Evolutionary conservation across 2,888 invertebrate genomes (phyloP).

Genomic region (Crossocerus cetratus): DNA sequence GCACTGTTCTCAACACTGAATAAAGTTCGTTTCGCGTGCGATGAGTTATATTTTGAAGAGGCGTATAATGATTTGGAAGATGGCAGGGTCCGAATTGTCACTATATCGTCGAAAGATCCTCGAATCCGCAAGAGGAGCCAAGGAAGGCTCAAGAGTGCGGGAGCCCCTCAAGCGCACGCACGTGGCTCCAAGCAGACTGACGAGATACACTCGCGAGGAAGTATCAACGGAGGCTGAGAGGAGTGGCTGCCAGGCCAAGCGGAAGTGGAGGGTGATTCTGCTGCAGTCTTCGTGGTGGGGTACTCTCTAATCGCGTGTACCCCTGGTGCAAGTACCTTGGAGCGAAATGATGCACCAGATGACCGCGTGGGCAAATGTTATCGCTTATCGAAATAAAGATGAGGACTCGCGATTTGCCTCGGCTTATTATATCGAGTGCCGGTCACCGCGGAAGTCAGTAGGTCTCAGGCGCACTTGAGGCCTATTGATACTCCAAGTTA

Average conservation of each 20-base stretch:
- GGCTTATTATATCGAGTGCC: too few relatives aligned
- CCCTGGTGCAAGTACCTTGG: slow-evolving; percentile 10
- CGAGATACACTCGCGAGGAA: slow-evolving; percentile 69
- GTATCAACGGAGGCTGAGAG: slow-evolving; percentile 66
- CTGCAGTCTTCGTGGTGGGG: slow-evolving; percentile 46
- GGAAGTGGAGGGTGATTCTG: slow-evolving; percentile 69
- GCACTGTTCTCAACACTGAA: too few relatives aligned
- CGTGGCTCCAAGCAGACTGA: slow-evolving; percentile 72
- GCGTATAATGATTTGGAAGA: too few relatives aligned
- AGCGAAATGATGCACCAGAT: slow-evolving; percentile 1
- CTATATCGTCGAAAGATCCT: slow-evolving; percentile 1
- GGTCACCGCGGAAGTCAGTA: too few relatives aligned
- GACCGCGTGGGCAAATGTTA: too few relatives aligned
- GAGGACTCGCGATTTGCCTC: too few relatives aligned
- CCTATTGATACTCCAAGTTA: too few relatives aligned
- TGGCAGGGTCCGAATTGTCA: too few relatives aligned
- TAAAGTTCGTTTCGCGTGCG: too few relatives aligned
- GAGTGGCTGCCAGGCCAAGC: slow-evolving; percentile 63
- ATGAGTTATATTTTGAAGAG: too few relatives aligned
- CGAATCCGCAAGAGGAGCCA: slow-evolving; percentile 1
- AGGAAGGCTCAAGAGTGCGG: slow-evolving; percentile 18
- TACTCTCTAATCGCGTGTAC: slow-evolving; percentile 33
- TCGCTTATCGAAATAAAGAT: too few relatives aligned
- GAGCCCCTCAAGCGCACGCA: slow-evolving; percentile 69
- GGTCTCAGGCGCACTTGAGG: too few relatives aligned